Evolutionary conservation across 2,888 invertebrate genomes (phyloP).

Genomic region (Lypha dubia): DNA sequence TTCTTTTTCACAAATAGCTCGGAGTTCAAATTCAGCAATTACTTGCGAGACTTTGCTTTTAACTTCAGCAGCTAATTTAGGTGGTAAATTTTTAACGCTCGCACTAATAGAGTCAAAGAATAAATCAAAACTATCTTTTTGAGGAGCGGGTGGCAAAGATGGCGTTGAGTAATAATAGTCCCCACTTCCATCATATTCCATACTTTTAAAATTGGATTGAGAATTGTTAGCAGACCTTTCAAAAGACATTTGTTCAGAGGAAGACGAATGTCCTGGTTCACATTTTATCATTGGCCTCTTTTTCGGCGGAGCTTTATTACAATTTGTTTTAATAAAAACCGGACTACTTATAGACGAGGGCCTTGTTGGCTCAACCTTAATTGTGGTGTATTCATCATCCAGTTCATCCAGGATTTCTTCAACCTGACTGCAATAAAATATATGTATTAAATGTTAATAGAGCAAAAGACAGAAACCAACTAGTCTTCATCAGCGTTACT

Average conservation of each 20-base stretch:
- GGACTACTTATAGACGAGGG: constrained; percentile 13
- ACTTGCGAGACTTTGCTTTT: constrained; percentile 78
- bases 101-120: constrained; percentile 79
- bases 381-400: constrained; percentile 68
- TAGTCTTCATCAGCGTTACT: constrained; percentile 32
- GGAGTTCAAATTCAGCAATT: constrained; percentile 77
- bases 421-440: constrained; percentile 55
- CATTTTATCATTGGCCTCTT: constrained; percentile 26
- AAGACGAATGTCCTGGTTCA: constrained; percentile 1
- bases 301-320: neutral
- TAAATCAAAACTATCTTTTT: constrained; percentile 73
- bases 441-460: neutral
- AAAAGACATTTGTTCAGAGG: neutral
- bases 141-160: constrained; percentile 43
- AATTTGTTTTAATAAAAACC: constrained; percentile 4
- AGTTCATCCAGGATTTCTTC: constrained; percentile 65
- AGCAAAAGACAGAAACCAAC: constrained; percentile 7
- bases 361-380: constrained; percentile 71
- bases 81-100: constrained; percentile 77
- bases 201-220: constrained; percentile 33
- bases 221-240: constrained; percentile 13
- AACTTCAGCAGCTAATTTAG: constrained; percentile 78
- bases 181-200: constrained; percentile 68
- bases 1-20: constrained; percentile 78
- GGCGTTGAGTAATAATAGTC: constrained; percentile 71